Conservation (phyloP, 64 coral and sea anemone genomes). For the Porites lutea region DNA sequence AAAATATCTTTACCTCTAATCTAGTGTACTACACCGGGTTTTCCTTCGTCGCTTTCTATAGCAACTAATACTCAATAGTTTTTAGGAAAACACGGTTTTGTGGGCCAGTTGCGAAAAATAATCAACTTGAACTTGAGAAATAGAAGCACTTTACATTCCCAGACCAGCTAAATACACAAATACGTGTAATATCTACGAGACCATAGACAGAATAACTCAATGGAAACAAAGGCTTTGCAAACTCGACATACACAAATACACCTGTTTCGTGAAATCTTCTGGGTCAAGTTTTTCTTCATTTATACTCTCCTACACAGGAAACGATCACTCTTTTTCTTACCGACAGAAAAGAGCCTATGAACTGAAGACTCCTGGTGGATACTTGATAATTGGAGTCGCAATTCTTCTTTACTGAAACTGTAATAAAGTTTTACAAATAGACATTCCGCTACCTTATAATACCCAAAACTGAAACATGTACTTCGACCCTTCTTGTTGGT, state of each 20-base stretch:
- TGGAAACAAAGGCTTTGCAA: background rate
- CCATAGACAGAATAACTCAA: background rate
- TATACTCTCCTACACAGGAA: background rate
- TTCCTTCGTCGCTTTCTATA: background rate
- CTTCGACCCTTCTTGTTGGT: background rate
- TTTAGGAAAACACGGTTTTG: background rate
- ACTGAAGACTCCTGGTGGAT: background rate
- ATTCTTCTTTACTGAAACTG: too few species aligned
- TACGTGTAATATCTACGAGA: background rate
- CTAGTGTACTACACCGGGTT: too few species aligned
- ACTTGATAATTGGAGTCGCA: too few species aligned
- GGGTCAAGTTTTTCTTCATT: background rate
- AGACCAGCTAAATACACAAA: conserved; percentile 36
- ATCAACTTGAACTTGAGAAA: too few species aligned
- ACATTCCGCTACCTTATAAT: too few species aligned
- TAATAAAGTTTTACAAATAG: too few species aligned
- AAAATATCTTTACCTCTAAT: background rate
- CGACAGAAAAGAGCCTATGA: background rate
- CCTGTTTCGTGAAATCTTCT: background rate
- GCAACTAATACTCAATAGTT: background rate
- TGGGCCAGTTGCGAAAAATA: background rate
- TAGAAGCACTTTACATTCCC: background rate
- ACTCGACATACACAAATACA: conserved; percentile 34
- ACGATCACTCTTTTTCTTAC: background rate
- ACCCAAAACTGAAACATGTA: background rate